Conservation (phyloP, 1,140 invertebrate species). For the Drosophila novamexicana region DNA sequence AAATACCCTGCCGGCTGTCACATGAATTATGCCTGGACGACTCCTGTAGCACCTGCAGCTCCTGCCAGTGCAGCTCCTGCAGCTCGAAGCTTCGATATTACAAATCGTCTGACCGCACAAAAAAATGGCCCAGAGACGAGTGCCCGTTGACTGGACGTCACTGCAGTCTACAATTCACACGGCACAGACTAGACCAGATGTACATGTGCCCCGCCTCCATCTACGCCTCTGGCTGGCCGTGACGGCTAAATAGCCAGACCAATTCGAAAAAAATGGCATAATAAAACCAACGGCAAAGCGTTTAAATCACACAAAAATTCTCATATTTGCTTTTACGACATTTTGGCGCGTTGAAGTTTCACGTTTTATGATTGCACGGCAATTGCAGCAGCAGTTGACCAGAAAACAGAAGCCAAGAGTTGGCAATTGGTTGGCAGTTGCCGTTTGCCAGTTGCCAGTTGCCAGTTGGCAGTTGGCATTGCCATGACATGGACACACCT, state of each 20-base stretch:
- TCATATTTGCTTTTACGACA: constrained; percentile 66
- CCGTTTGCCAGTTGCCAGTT: constrained; percentile 6
- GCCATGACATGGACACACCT: constrained; percentile 57
- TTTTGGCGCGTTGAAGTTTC: constrained; percentile 52
- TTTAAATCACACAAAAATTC: constrained; percentile 71
- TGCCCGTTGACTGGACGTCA: constrained; percentile 45
- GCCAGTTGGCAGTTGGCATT: constrained; percentile 37
- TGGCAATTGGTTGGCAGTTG: constrained; percentile 30
- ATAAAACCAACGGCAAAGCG: constrained; percentile 38
- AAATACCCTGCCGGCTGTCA: constrained; percentile 48
- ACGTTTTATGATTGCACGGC: constrained; percentile 59
- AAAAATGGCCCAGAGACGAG: constrained; percentile 33
- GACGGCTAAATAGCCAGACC: neutral
- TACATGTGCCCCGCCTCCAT: neutral
- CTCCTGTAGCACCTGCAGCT: constrained; percentile 38
- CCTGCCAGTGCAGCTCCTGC: neutral
- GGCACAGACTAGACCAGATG: constrained; percentile 17
- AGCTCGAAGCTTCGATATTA: constrained; percentile 40
- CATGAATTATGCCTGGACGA: constrained; percentile 72
- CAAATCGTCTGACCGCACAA: constrained; percentile 44
- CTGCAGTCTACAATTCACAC: constrained; percentile 78
- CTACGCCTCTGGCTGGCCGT: neutral
- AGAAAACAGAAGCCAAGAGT: constrained; percentile 9
- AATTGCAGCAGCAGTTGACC: constrained; percentile 33
- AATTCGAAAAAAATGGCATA: constrained; percentile 1